Evolutionary conservation across 2,888 invertebrate species (phyloP).

Genomic region (Epinotia demarniana): DNA sequence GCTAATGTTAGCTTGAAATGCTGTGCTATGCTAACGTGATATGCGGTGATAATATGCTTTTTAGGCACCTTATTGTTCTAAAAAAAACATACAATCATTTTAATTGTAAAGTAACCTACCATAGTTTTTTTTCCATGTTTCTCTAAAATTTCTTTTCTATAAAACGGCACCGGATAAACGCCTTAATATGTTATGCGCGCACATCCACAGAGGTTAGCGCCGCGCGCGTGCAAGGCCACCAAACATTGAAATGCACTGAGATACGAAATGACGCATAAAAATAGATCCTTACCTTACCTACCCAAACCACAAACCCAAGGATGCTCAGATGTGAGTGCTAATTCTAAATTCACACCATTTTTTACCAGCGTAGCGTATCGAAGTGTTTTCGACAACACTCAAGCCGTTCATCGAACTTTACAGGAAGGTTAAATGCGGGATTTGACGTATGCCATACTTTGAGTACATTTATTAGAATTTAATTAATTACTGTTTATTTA

Average conservation of each 20-base stretch:
- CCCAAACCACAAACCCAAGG: constrained; percentile 14
- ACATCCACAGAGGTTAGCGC: neutral
- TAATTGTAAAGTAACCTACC: too few relatives aligned
- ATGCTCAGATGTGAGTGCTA: constrained; percentile 27
- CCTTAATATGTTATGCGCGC: too few relatives aligned
- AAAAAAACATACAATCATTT: too few relatives aligned
- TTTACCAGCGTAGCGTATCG: constrained; percentile 14
- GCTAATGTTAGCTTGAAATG: too few relatives aligned
- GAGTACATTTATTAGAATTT: too few relatives aligned
- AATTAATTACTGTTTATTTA: too few relatives aligned
- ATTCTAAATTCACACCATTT: constrained; percentile 28
- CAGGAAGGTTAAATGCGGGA: neutral
- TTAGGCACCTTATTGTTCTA: too few relatives aligned
- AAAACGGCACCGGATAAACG: too few relatives aligned
- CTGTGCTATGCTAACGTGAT: too few relatives aligned
- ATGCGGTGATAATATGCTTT: too few relatives aligned
- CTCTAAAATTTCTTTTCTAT: too few relatives aligned
- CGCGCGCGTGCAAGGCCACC: neutral
- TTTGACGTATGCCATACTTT: neutral
- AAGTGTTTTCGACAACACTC: constrained; percentile 26
- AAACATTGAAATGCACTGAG: neutral
- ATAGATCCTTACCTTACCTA: neutral
- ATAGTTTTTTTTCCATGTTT: too few relatives aligned
- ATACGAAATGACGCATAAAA: neutral
- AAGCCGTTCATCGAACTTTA: constrained; percentile 8